Conservation (phyloP, 2,888 invertebrate genomes). For the Tenthredo notha region DNA sequence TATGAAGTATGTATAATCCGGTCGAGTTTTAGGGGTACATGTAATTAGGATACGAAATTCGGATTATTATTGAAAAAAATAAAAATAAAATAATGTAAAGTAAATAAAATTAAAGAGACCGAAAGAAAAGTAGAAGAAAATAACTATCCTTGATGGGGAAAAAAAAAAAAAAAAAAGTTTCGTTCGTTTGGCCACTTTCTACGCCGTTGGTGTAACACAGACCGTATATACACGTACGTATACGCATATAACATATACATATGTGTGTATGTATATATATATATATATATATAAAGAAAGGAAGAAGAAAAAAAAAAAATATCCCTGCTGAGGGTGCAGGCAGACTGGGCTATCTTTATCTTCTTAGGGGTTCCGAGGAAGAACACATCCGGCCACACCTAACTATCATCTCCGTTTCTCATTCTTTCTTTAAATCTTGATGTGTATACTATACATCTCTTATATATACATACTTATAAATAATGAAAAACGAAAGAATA, state of each 20-base stretch:
- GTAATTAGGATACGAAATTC: no score
- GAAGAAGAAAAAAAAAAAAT: slow-evolving; percentile 41
- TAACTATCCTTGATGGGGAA: neutral
- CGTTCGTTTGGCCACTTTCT: neutral
- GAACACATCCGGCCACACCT: slow-evolving; percentile 50
- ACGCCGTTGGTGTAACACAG: neutral
- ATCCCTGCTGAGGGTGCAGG: slow-evolving; percentile 35
- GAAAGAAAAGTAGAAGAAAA: neutral
- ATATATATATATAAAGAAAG: slow-evolving; percentile 9
- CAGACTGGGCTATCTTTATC: slow-evolving; percentile 47
- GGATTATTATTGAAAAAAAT: neutral
- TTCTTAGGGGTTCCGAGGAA: slow-evolving; percentile 26
- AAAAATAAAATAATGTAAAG: neutral
- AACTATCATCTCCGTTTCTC: slow-evolving; percentile 18
- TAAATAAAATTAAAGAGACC: neutral
- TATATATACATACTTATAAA: neutral
- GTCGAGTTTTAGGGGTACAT: neutral
- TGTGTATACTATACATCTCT: neutral
- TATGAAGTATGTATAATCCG: neutral
- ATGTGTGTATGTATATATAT: neutral
- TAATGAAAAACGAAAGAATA: neutral
- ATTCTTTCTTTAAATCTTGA: neutral
- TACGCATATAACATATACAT: neutral
- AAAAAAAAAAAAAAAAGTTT: neutral
- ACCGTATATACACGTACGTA: neutral